Base-by-base conservation (phyloP, 2,797 vertebrate species). In the Darevskia mixta region DNA sequence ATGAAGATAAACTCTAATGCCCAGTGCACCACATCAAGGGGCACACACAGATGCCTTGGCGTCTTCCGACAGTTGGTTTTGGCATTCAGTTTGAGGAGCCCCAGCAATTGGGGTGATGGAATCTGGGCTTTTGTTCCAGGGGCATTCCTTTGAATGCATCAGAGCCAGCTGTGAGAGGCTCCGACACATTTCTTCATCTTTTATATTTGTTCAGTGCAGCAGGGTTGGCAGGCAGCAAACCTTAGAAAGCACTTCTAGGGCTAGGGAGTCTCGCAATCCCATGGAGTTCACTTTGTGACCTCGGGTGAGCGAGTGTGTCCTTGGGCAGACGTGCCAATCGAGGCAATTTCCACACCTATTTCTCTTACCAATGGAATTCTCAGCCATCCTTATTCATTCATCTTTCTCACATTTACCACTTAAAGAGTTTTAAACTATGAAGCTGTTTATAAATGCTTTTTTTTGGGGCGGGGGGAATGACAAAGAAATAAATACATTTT, bases 111-210 rank as follows among this genome's bases (percentile, higher is more conserved):
- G 79, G 87, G 91, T 93, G 89, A 76, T 92, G 92, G 87, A 91
- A 94, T 94, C 82, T 82, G 73, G 78, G 89, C 90, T 92, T 94
- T 96, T 95, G 94, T 94, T 91, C 93, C 86, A 93, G 90, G 88
- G 92, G 88, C 89, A 90, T 92, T 93, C 90, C 91, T 95, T 88
- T 88, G 92, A 90, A 92, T 93, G 91, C 41, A 86, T 73, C 43
- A 17, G 72, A 49, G 79, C 38, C 86, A 88, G 89, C 64, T 79
- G 87, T 43, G 2, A 79, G 45, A 87, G n/a, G 4, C 41, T 71
- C 58, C 49, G 79, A 87, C 91, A 87, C n/a, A 35, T n/a, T n/a
- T 43, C 76, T n/a, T 64, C n/a, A 15, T 32, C 84, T 89, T 79
- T 73, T 86, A 18, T 86, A 67, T 83, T 87, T 13, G 86, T 3